Percentiles rank a stretch among this genome's conserved stretches.
phyloP scores from a whole-genome alignment of 2,888 invertebrate species.

The Nesidiocoris tenuis region DNA sequence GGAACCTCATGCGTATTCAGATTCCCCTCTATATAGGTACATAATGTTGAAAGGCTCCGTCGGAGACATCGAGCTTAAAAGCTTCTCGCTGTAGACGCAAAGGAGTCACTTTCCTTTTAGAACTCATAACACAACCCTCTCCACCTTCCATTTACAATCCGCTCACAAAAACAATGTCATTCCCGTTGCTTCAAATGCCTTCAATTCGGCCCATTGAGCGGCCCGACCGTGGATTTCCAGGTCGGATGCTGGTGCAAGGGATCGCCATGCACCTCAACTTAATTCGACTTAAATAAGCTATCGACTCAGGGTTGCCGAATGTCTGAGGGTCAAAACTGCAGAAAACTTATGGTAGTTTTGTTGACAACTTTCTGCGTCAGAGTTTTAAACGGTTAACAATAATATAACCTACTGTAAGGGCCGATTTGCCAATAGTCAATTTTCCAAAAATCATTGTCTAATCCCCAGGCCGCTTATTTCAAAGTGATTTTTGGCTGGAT shows the following conservation, averaged over 20 bases:
- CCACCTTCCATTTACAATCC: not conserved
- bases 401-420: too few species aligned
- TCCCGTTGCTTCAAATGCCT: not conserved
- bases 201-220: not conserved
- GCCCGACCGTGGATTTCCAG: too few species aligned
- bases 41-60: not conserved
- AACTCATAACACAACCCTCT: constrained; percentile 22
- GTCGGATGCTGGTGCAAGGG: too few species aligned
- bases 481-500: too few species aligned
- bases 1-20: not conserved
- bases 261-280: too few species aligned
- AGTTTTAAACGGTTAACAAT: too few species aligned
- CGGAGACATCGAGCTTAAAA: constrained; percentile 10
- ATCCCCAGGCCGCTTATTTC: too few species aligned
- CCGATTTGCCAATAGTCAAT: too few species aligned
- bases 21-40: not conserved
- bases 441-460: too few species aligned
- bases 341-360: constrained; percentile 1
- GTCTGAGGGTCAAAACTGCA: too few species aligned
- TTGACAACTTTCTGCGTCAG: constrained; percentile 3
- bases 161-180: not conserved
- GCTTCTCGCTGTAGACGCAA: constrained; percentile 20
- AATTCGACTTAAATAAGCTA: too few species aligned
- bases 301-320: constrained; percentile 1
- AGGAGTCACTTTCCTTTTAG: constrained; percentile 20